Percentiles rank a stretch among this genome's conserved stretches.
phyloP scores from a whole-genome alignment of 2,113 vertebrate species.

The human (Homo sapiens) region GRCh38 chr4:142058001-142058500 shows the following conservation, averaged over 20 bases:
- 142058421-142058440: background rate
- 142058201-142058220: background rate
- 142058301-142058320: constrained; percentile 23
- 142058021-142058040: background rate
- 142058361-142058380: background rate
- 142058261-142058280: background rate
- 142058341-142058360: background rate
- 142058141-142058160: background rate
- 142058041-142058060: background rate
- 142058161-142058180: background rate
- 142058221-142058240: background rate
- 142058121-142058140: background rate
- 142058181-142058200: background rate
- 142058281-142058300: constrained; percentile 17
- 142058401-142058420: background rate
- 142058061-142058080: background rate
- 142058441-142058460: background rate
- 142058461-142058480: background rate
- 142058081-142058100: background rate
- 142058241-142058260: background rate
- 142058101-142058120: background rate
- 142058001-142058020: background rate
- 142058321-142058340: background rate
- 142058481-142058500: background rate
- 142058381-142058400: constrained; percentile 4